phyloP scores from a whole-genome alignment of 2,797 vertebrate species.

The Rhabdophis nuchalis region DNA sequence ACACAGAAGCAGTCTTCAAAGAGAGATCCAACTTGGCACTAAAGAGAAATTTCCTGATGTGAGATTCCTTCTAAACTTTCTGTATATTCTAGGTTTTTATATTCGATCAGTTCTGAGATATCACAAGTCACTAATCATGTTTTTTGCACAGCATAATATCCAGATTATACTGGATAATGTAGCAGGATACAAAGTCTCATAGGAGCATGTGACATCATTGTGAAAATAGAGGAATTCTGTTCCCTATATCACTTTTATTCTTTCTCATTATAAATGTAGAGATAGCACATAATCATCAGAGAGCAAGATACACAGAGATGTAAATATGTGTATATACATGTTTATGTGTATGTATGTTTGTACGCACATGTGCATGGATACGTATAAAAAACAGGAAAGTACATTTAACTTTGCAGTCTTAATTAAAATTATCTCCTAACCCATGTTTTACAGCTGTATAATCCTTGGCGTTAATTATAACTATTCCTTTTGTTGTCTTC shows the following conservation, averaged over 20 bases:
- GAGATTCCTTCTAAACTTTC: background rate
- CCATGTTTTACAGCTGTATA: slow-evolving; percentile 1
- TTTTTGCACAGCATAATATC: background rate
- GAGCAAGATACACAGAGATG: background rate
- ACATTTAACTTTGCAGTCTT: background rate
- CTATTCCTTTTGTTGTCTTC: slow-evolving; percentile 4
- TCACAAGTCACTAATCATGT: background rate
- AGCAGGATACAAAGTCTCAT: background rate
- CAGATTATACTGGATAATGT: background rate
- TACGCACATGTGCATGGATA: background rate
- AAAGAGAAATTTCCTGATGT: background rate
- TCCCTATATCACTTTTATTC: background rate
- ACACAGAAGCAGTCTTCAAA: background rate
- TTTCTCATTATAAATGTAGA: background rate
- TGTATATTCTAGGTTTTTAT: background rate
- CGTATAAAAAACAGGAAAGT: background rate
- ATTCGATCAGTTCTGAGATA: background rate
- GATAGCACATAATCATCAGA: background rate
- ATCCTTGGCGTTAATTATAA: background rate
- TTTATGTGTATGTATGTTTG: background rate
- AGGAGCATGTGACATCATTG: background rate
- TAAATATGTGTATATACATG: background rate
- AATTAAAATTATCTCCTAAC: background rate
- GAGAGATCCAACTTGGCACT: background rate
- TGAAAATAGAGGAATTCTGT: background rate